A percentile compares a stretch with the other conserved stretches of the same genome.
These are phyloP conservation scores for Tupaia tana DNA, from an alignment of 2,113 vertebrate genomes.

Conservation along the genomic window DNA sequence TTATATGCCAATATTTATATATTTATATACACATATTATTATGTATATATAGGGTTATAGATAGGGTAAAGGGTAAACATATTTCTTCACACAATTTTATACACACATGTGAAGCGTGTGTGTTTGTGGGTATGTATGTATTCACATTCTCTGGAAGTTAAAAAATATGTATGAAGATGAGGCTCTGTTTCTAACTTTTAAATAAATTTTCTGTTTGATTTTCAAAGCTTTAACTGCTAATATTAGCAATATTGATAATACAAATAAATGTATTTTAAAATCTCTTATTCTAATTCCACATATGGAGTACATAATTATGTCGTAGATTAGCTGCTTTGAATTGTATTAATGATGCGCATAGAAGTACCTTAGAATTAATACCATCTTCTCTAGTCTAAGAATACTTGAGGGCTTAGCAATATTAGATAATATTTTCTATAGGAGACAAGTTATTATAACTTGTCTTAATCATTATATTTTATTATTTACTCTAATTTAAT, in stretches of 20 bases:
- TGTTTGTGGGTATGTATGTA: not conserved
- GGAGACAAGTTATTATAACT: not conserved
- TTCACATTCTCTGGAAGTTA: not conserved
- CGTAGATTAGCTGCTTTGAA: not conserved
- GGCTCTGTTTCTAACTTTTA: not conserved
- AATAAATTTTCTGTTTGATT: not conserved
- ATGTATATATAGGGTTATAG: not conserved
- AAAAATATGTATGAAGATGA: not conserved
- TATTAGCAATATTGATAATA: not conserved
- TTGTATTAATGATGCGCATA: not conserved
- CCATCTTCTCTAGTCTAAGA: not conserved
- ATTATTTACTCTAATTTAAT: not conserved
- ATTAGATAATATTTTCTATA: not conserved
- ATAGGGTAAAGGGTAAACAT: not conserved
- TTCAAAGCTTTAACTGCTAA: not conserved
- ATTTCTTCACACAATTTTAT: not conserved
- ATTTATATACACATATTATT: not conserved
- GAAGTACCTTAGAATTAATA: not conserved
- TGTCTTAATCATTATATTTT: not conserved
- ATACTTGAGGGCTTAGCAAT: not conserved
- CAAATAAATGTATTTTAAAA: not conserved
- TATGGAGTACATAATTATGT: not conserved
- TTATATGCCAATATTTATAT: not conserved
- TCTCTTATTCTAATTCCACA: not conserved
- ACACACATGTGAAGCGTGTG: too few species aligned